Base-by-base conservation (phyloP, 1,140 invertebrate genomes). In the Coenobita brevimanus region DNA sequence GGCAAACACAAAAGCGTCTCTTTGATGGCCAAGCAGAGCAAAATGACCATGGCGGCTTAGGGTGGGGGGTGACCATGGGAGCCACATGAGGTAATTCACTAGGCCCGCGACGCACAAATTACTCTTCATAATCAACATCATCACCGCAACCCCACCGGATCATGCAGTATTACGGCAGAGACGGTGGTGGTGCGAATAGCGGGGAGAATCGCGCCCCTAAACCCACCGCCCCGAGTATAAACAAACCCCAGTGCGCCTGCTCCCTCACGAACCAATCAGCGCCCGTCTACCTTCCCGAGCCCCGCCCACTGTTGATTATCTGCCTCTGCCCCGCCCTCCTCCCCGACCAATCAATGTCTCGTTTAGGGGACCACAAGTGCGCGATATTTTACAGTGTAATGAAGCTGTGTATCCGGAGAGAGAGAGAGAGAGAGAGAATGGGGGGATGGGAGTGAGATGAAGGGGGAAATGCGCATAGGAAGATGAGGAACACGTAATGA, bases 361-460 rank as follows among this genome's bases (percentile, higher is more conserved):
- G 84, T 87, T 80, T 54, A 73, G 84, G 76, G 76, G 84, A 87
- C 84, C 84, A 81, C 84, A 87, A 87, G 84, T 71, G 84, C 84
- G 84, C 76, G 79, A 87, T 87, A 87, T 87, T 87, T 87, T 80
- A 87, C 84, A 87, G 76, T 60, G 84, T 87, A 87, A 87, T 87
- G 84, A 87, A 87, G 84, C 84, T 73, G 84, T 87, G 62, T 62
- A 87, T 87, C 84, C 80, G 76, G 84, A 57, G 62, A 54, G 76
- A 76, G 84, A 54, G 30, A 38, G 50, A 38, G 38, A 62, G 60
- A n/a, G 41, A 46, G 71, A 75, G 62, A 33, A 17, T 50, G 21
- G 30, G 21, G 30, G 36, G 82, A 85, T 75, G 46, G 46, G 17
- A 50, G 46, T 8, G 46, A 17, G 46, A 50, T 6, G 46, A 17